Base-by-base conservation (phyloP, 2,797 vertebrate species). In the Poecilia picta region DNA sequence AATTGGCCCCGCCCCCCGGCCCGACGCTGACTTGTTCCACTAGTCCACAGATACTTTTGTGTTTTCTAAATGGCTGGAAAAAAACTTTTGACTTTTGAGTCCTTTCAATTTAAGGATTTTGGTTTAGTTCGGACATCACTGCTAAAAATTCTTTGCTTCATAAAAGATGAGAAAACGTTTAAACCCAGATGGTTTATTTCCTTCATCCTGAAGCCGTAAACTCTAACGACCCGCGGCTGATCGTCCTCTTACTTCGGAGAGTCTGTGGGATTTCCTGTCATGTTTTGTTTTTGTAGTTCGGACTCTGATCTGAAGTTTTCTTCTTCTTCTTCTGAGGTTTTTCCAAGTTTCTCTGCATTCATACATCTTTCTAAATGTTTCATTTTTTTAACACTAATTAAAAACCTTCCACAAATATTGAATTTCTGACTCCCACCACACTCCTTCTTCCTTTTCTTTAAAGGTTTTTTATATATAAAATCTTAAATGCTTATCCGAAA, bases 221-320 rank as follows among this genome's bases (percentile, higher is more conserved):
- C 45, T 46, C 45, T 15, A 4, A 8, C 18, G 36, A 64, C 18
- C 16, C 5, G 16, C 33, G 13, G 12, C 33, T 62, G 57, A 62
- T 33, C 57, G 5, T 28, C 10, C n/a, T 15, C 28, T 23, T 23
- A 39, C 59, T 25, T 41, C 15, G 2, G 57, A 33, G 5, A 49
- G 13, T 18, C 31, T 2, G 16, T 2, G 49, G 12, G 20, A 73
- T 31, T 3, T 47, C 36, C 20, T 72, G 8, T 66, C 39, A 36
- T 47, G n/a, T 71, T 68, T 28, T 47, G 25, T 33, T 33, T 72
- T 73, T 47, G 33, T 71, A 28, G 55, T 80, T 25, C 45, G 62
- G 45, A 55, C 39, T 16, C 59, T 11, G 72, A 74, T 81, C 57
- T 79, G 73, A 73, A 49, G 71, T 25, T 62, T n/a, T n/a, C n/a